Conservation (phyloP, 2,113 vertebrate species). For the Piprites chloris region DNA sequence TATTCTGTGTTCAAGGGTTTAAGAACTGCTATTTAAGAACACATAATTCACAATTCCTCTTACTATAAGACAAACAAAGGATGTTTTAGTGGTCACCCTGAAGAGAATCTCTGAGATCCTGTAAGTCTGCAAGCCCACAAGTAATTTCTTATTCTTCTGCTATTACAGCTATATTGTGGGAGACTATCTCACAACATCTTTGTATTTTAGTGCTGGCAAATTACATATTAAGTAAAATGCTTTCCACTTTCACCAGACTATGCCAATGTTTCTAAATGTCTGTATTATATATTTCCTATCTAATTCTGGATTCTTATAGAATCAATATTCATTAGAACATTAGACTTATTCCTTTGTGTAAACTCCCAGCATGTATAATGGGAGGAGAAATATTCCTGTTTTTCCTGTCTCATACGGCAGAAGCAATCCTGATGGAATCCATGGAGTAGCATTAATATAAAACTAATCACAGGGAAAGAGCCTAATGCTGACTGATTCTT, state of each 20-base stretch:
- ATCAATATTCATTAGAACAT: neutral
- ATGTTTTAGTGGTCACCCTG: neutral
- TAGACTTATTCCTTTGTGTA: neutral
- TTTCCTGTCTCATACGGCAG: neutral
- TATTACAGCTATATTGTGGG: neutral
- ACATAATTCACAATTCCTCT: neutral
- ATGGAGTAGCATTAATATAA: neutral
- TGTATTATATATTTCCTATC: neutral
- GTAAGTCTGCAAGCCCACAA: neutral
- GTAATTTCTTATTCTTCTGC: neutral
- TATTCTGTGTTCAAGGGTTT: neutral
- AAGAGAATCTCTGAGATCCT: neutral
- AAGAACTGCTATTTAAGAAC: neutral
- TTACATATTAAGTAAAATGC: neutral
- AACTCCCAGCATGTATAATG: neutral
- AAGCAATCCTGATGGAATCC: neutral
- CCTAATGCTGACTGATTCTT: neutral
- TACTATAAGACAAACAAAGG: neutral
- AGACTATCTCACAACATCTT: neutral
- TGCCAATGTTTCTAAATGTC: neutral
- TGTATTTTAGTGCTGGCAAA: neutral
- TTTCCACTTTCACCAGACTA: neutral
- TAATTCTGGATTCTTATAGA: neutral
- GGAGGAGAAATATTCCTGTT: neutral
- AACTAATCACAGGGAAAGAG: neutral